Conservation (phyloP, 2,888 invertebrate genomes). For the Tryphoninae sp. region DNA sequence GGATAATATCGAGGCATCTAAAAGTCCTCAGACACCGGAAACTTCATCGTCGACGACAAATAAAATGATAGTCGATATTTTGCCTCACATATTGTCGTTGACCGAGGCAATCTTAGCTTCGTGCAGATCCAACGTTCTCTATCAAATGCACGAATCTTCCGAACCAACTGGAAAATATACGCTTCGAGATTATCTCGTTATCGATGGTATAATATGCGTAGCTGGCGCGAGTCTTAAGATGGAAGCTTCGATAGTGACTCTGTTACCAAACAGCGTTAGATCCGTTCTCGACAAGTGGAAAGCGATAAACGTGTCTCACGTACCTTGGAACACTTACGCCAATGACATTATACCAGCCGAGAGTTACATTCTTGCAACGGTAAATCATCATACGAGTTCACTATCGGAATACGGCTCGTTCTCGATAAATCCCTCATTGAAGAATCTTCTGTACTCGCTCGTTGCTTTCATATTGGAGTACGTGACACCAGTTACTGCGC, state of each 20-base stretch:
- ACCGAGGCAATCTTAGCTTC: slow-evolving; percentile 85
- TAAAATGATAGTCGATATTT: slow-evolving; percentile 84
- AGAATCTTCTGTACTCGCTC: slow-evolving; percentile 85
- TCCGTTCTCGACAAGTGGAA: slow-evolving; percentile 86
- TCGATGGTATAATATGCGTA: slow-evolving; percentile 77
- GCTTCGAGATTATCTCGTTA: slow-evolving; percentile 81
- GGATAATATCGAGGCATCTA: slow-evolving; percentile 77
- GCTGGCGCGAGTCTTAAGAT: slow-evolving; percentile 82
- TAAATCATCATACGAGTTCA: slow-evolving; percentile 86
- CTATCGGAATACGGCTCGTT: slow-evolving; percentile 84
- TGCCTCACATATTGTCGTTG: slow-evolving; percentile 86
- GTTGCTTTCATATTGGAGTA: slow-evolving; percentile 86
- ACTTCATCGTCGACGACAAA: slow-evolving; percentile 70
- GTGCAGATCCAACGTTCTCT: slow-evolving; percentile 81
- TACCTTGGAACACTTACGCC: slow-evolving; percentile 86
- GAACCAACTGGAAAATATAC: slow-evolving; percentile 80
- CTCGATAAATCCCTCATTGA: slow-evolving; percentile 85
- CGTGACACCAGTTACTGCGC: slow-evolving; percentile 82
- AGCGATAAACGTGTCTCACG: slow-evolving; percentile 83
- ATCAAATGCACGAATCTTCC: slow-evolving; percentile 81
- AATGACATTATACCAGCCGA: slow-evolving; percentile 92
- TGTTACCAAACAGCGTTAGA: slow-evolving; percentile 83
- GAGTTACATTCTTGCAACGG: slow-evolving; percentile 90
- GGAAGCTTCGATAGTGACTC: slow-evolving; percentile 82
- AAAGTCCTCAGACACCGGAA: slow-evolving; percentile 71